Conservation (phyloP, 2,797 vertebrate genomes). For the Salmo trutta region DNA sequence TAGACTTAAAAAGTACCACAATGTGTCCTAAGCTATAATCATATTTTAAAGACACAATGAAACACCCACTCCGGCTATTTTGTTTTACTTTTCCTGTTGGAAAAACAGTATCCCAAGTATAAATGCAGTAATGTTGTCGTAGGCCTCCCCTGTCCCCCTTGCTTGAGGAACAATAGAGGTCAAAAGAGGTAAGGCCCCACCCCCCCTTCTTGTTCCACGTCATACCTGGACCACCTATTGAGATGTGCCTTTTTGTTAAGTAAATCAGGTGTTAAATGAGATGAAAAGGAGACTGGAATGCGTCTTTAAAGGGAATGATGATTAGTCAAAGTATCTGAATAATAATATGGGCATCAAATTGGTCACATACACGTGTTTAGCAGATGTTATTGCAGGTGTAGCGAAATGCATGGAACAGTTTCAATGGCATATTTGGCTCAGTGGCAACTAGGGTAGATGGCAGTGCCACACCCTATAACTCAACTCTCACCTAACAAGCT, state of each 20-base stretch:
- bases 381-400: too few species aligned
- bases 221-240: neutral
- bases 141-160: too few species aligned
- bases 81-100: neutral
- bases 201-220: too few species aligned
- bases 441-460: neutral
- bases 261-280: neutral
- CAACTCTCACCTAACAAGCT: neutral
- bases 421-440: neutral
- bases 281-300: neutral
- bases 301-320: neutral
- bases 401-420: neutral
- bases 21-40: neutral
- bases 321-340: neutral
- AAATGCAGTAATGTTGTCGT: too few species aligned
- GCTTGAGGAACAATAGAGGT: too few species aligned
- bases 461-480: constrained; percentile 1
- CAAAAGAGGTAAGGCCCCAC: too few species aligned
- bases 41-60: neutral
- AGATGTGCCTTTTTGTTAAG: neutral
- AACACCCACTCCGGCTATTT: neutral
- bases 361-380: too few species aligned
- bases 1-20: neutral
- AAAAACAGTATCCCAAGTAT: neutral
- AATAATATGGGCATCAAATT: neutral